These are phyloP conservation scores for Calycopis cecrops DNA, from an alignment of 1,140 invertebrate genomes.

Conservation along the genomic window DNA sequence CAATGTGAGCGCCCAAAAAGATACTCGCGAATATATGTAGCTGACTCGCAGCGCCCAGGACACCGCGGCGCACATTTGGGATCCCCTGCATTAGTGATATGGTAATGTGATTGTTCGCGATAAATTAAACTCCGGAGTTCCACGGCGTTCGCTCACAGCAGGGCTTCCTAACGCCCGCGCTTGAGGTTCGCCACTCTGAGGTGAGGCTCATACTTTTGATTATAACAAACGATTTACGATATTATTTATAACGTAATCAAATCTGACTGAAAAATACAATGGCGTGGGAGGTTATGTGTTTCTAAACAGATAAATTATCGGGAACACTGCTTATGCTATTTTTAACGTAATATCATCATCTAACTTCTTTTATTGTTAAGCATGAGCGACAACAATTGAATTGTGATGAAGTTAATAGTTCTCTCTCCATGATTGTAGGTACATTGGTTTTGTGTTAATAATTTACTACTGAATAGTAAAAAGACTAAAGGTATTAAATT, in stretches of 20 bases:
- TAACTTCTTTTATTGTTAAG: slow-evolving; percentile 19
- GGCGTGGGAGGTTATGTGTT: slow-evolving; percentile 11
- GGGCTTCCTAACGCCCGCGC: slow-evolving; percentile 53
- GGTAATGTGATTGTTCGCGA: slow-evolving; percentile 70
- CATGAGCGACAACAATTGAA: too few relatives aligned
- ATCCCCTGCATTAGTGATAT: too few relatives aligned
- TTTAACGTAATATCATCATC: not conserved
- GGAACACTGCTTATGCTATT: not conserved
- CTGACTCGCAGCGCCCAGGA: too few relatives aligned
- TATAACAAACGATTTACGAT: slow-evolving; percentile 33
- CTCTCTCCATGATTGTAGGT: too few relatives aligned
- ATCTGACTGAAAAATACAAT: slow-evolving; percentile 9
- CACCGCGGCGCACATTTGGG: too few relatives aligned
- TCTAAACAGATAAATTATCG: not conserved
- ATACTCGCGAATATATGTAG: too few relatives aligned
- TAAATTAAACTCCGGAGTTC: slow-evolving; percentile 62
- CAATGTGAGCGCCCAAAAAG: too few relatives aligned
- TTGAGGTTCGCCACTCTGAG: slow-evolving; percentile 27
- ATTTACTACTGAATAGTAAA: too few relatives aligned
- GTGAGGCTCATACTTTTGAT: slow-evolving; percentile 59
- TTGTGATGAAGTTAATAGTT: too few relatives aligned
- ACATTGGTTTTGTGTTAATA: too few relatives aligned
- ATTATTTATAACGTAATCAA: slow-evolving; percentile 23
- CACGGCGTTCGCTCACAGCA: slow-evolving; percentile 46
- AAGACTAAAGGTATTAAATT: too few relatives aligned